phyloP scores from a whole-genome alignment of 2,888 invertebrate species.

The Nephrotoma guestfalica region DNA sequence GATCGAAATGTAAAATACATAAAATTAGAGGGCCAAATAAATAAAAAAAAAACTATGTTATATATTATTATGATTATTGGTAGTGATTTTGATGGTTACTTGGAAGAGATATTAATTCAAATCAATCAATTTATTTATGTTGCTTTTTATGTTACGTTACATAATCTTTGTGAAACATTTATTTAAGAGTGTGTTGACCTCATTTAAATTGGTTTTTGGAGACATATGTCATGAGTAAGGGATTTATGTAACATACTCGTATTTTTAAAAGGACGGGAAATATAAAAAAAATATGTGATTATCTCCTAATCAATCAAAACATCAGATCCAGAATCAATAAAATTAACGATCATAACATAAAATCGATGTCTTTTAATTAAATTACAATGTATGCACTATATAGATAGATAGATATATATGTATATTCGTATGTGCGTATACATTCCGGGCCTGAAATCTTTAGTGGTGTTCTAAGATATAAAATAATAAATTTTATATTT shows the following conservation, averaged over 20 bases:
- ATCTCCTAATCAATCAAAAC: background rate
- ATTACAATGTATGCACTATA: background rate
- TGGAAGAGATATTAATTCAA: background rate
- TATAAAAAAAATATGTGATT: background rate
- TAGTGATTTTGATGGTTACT: background rate
- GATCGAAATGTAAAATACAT: background rate
- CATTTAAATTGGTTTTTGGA: background rate
- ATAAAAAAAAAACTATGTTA: background rate
- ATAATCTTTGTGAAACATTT: background rate
- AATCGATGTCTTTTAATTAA: background rate
- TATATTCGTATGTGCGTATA: background rate
- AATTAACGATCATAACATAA: background rate
- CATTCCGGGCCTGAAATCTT: background rate
- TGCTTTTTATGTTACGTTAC: background rate
- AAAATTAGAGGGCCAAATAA: background rate
- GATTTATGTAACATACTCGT: background rate
- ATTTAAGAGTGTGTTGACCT: background rate
- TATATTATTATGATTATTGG: background rate
- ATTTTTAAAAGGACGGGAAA: background rate
- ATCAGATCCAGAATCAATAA: background rate
- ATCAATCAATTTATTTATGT: background rate
- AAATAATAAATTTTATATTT: conserved; percentile 1
- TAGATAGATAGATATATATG: background rate
- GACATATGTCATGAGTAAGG: background rate
- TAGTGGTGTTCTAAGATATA: background rate